phyloP scores from a whole-genome alignment of 2,797 vertebrate species.

The Hippopotamyrus pictus region DNA sequence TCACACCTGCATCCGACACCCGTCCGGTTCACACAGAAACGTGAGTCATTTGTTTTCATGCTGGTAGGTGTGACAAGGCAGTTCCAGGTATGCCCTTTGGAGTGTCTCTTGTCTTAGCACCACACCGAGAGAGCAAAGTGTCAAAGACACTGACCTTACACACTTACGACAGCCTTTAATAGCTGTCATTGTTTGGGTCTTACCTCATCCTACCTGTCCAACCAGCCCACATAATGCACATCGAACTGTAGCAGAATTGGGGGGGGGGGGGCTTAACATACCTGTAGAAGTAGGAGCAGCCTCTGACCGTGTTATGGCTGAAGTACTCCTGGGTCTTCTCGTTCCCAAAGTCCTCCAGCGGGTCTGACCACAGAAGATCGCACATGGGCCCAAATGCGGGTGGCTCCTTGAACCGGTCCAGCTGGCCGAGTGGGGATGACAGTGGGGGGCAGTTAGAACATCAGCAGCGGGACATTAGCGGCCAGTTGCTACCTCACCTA shows the following conservation, averaged over 20 bases:
- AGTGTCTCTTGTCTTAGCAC: neutral
- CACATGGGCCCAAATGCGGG: slow-evolving; percentile 76
- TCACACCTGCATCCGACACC: neutral
- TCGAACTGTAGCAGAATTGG: neutral
- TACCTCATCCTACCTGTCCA: neutral
- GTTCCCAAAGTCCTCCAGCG: slow-evolving; percentile 73
- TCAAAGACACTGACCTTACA: neutral
- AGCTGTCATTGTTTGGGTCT: neutral
- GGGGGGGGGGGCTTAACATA: slow-evolving; percentile 23
- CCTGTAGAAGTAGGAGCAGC: slow-evolving; percentile 79
- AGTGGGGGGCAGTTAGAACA: neutral
- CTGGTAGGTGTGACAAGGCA: neutral
- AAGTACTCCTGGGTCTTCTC: slow-evolving; percentile 77
- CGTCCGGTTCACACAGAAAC: neutral
- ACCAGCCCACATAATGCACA: neutral
- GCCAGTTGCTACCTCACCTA: too few relatives aligned
- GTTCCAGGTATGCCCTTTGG: neutral
- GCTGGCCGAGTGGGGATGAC: slow-evolving; percentile 39
- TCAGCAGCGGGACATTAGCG: neutral
- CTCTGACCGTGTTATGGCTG: slow-evolving; percentile 73
- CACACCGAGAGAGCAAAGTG: neutral
- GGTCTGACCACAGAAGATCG: slow-evolving; percentile 72
- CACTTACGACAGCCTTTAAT: too few relatives aligned
- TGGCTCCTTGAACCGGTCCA: slow-evolving; percentile 76
- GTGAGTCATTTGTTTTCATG: neutral